phyloP scores from a whole-genome alignment of 2,797 vertebrate genomes.

The Spondyliosoma cantharus region DNA sequence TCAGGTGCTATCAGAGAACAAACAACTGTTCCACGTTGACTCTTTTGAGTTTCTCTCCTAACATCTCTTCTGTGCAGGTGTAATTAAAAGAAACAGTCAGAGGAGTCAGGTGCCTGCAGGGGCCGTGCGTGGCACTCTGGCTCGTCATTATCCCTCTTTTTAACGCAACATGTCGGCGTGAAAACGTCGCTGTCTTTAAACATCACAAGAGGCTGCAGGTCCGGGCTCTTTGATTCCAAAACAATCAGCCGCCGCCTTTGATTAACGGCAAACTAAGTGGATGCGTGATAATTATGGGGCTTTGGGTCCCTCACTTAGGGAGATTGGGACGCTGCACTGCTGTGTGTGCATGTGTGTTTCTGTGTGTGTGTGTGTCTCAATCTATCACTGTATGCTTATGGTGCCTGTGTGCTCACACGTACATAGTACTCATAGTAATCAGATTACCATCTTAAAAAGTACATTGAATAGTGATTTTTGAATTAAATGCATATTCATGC shows the following conservation, averaged over 20 bases:
- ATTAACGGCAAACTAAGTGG: slow-evolving; percentile 68
- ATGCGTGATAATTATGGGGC: slow-evolving; percentile 67
- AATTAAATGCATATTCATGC: background rate
- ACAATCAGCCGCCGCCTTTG: slow-evolving; percentile 74
- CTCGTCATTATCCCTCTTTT: slow-evolving; percentile 66
- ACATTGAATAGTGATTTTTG: background rate
- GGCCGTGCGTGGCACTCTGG: slow-evolving; percentile 4
- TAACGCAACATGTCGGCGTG: slow-evolving; percentile 17
- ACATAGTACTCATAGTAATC: background rate
- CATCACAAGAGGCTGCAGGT: slow-evolving; percentile 61
- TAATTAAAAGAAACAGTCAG: slow-evolving; percentile 65
- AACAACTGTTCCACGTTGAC: slow-evolving; percentile 34
- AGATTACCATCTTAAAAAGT: slow-evolving; percentile 5
- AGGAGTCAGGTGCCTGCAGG: slow-evolving; percentile 37
- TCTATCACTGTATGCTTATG: background rate
- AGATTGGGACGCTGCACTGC: slow-evolving; percentile 22
- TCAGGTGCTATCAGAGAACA: slow-evolving; percentile 50
- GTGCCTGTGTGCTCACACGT: background rate
- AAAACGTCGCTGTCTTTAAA: slow-evolving; percentile 54
- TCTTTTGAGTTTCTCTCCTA: slow-evolving; percentile 33
- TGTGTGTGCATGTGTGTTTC: background rate
- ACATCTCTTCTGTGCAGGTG: slow-evolving; percentile 41
- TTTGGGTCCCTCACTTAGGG: slow-evolving; percentile 48
- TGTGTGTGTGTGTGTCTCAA: background rate
- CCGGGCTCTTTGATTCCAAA: slow-evolving; percentile 70